Base-by-base conservation (phyloP, 2,113 vertebrate species). In the Stictonetta naevosa region DNA sequence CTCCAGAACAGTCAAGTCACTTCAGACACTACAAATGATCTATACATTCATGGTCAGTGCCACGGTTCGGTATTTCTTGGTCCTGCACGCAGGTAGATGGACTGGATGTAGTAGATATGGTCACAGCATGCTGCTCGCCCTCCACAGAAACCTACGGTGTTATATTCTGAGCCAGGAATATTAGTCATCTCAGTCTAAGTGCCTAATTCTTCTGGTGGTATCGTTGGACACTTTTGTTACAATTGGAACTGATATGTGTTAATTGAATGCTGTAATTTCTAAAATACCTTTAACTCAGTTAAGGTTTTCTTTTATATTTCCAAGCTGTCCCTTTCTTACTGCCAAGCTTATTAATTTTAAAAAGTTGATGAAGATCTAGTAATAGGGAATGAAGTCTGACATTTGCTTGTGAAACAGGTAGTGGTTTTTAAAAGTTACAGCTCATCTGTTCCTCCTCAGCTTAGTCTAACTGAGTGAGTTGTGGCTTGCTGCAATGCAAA, bases 301-400 rank as follows among this genome's bases (percentile, higher is more conserved):
- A 46, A 68, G 42, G 28, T 83, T 46, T 74, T 86, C 55, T 87
- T 93, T 88, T 76, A 52, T 1, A 12, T 29, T 55, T 6, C 55
- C 10, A 71, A 79, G 14, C 25, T 59, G 28, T 74, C 60, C 40
- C 20, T 68, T 83, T 89, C 81, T 66, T 82, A 38, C 38, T 81
- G 38, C 67, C n/a, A 86, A 75, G 42, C 33, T 78, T 92, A 64
- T 68, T 82, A 8, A 53, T 71, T 95, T 86, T 84, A 60, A 93
- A 96, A 96, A 58, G 85, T 92, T 71, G 68, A 85, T 69, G 82
- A 87, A 93, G 82, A 91, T 28, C 85, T 95, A 95, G 94, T 93
- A 80, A 87, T 72, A 79, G 48, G 34, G 71, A 71, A 90, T 94
- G 50, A 94, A 94, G 69, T 60, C 69, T 95, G 93, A 92, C 62